These are phyloP conservation scores for Hyposoter dolosus DNA, from an alignment of 2,888 invertebrate species.

Conservation along the genomic window DNA sequence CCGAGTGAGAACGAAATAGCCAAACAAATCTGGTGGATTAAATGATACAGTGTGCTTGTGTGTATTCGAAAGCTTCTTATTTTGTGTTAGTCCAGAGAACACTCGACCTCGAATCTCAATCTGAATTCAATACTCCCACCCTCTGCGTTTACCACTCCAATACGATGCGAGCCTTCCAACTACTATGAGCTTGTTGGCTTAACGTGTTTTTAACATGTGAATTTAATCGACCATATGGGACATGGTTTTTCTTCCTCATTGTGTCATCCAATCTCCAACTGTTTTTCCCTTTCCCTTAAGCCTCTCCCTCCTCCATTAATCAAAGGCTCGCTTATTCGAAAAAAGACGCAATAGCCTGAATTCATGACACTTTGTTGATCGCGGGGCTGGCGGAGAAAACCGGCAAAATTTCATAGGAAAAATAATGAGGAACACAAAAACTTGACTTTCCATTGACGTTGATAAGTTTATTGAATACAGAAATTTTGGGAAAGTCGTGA, in stretches of 20 bases:
- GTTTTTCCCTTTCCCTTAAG: not conserved
- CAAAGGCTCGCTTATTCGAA: not conserved
- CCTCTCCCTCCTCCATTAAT: not conserved
- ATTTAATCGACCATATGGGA: conserved; percentile 68
- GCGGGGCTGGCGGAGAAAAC: not conserved
- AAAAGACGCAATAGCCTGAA: conserved; percentile 8
- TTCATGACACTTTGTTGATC: not conserved
- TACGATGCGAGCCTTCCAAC: conserved; percentile 58
- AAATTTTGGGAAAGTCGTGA: too few relatives aligned
- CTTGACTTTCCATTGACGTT: too few relatives aligned
- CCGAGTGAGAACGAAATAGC: conserved; percentile 33
- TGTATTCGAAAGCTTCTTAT: conserved; percentile 1
- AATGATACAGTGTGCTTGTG: conserved; percentile 21
- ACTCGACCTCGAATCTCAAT: conserved; percentile 73
- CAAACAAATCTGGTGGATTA: not conserved
- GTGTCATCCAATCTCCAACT: conserved; percentile 24
- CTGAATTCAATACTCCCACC: conserved; percentile 67
- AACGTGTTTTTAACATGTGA: conserved; percentile 67
- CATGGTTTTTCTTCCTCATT: conserved; percentile 47
- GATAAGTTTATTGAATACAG: too few relatives aligned
- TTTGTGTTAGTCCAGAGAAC: conserved; percentile 18
- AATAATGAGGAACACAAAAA: not conserved
- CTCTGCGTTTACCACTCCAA: conserved; percentile 68
- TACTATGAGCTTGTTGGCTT: conserved; percentile 55
- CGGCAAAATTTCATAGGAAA: not conserved